A percentile compares a stretch with the other conserved stretches of the same genome.
Conservation (phyloP, 2,888 invertebrate genomes). For the Microctonus brassicae region DNA sequence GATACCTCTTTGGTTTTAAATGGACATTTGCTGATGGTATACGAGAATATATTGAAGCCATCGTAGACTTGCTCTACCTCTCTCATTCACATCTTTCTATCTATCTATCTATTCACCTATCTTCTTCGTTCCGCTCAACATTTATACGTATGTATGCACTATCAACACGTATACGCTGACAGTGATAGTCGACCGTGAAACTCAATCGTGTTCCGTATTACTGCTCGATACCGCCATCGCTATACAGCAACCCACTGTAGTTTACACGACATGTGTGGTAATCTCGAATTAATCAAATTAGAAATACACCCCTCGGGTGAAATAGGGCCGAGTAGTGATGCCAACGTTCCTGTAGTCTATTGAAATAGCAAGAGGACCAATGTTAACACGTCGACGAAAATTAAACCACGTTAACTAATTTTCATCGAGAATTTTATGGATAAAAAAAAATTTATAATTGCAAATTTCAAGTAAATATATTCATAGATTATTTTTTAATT, state of each 20-base stretch:
- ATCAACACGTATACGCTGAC: constrained; percentile 10
- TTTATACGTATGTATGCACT: background rate
- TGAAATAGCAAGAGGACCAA: constrained; percentile 24
- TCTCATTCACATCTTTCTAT: background rate
- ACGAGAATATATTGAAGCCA: background rate
- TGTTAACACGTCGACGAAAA: constrained; percentile 18
- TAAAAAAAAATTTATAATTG: too few relatives aligned
- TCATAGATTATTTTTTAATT: background rate
- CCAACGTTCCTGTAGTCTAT: constrained; percentile 18
- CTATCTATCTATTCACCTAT: too few relatives aligned
- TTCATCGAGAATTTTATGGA: too few relatives aligned
- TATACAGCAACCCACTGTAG: constrained; percentile 28
- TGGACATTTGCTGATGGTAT: constrained; percentile 9
- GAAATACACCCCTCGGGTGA: constrained; percentile 38
- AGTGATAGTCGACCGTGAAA: constrained; percentile 30
- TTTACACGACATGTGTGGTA: constrained; percentile 43
- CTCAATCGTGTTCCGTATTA: constrained; percentile 38
- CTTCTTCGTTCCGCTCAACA: constrained; percentile 14
- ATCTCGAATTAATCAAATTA: constrained; percentile 54
- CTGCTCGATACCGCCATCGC: constrained; percentile 30
- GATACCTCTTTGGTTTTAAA: constrained; percentile 24
- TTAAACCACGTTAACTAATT: background rate
- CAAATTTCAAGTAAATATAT: background rate
- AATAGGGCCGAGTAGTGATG: background rate
- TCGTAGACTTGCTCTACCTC: background rate